phyloP scores from a whole-genome alignment of 2,888 invertebrate genomes.

The Rugalucina vietnamica region DNA sequence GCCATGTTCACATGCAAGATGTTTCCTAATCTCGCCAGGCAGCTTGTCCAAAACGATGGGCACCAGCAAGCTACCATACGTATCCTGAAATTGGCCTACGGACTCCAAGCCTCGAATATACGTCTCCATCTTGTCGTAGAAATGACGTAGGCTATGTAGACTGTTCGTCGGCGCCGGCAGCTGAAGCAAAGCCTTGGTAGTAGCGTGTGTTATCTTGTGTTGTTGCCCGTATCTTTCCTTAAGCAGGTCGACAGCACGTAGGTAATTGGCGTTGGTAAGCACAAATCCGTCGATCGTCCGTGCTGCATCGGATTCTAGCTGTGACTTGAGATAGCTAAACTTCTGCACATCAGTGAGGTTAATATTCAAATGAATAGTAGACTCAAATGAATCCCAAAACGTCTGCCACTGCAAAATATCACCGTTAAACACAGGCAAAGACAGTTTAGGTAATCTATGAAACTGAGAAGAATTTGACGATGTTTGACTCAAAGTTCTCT shows the following conservation, averaged over 20 bases:
- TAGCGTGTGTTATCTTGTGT: not conserved
- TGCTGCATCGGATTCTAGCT: slow-evolving; percentile 14
- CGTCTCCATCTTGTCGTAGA: slow-evolving; percentile 41
- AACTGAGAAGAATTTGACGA: not conserved
- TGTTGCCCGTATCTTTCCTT: slow-evolving; percentile 16
- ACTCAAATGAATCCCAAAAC: slow-evolving; percentile 50
- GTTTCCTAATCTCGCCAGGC: slow-evolving; percentile 12
- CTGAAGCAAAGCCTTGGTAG: slow-evolving; percentile 29
- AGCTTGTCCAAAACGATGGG: slow-evolving; percentile 38
- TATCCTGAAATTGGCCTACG: slow-evolving; percentile 33
- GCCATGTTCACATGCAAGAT: too few relatives aligned
- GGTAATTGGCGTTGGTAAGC: slow-evolving; percentile 20
- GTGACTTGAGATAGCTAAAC: slow-evolving; percentile 40
- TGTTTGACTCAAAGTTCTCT: too few relatives aligned
- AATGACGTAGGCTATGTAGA: slow-evolving; percentile 8
- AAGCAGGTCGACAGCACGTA: not conserved
- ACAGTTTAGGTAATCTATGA: slow-evolving; percentile 17
- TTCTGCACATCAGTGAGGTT: slow-evolving; percentile 40
- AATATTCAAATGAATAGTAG: slow-evolving; percentile 28
- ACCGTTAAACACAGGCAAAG: slow-evolving; percentile 18
- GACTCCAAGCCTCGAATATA: slow-evolving; percentile 44
- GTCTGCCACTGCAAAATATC: slow-evolving; percentile 37
- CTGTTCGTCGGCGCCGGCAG: slow-evolving; percentile 1
- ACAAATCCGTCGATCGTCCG: not conserved
- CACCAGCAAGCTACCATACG: slow-evolving; percentile 31